Percentiles rank a stretch among this genome's conserved stretches.
Conservation (phyloP, 2,113 vertebrate species). For the Lagopus leucura region DNA sequence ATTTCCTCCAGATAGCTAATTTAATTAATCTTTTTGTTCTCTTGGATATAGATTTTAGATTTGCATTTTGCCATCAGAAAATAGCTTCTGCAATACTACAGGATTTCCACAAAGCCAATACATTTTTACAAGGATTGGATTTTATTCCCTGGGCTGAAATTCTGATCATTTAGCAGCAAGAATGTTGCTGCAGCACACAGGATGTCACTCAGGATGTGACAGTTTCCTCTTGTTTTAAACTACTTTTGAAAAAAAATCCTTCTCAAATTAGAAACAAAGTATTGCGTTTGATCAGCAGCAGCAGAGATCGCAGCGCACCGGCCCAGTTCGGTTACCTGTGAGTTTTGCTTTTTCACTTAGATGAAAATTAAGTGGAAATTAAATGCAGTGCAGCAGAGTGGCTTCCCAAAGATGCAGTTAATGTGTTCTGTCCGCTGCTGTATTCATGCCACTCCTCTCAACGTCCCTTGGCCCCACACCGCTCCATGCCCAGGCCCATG, state of each 20-base stretch:
- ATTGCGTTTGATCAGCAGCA: conserved; percentile 22
- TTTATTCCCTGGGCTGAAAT: conserved; percentile 78
- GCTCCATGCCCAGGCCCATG: not conserved
- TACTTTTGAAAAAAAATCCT: not conserved
- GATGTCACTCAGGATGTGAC: conserved; percentile 82
- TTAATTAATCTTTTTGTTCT: conserved; percentile 79
- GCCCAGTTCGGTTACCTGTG: not conserved
- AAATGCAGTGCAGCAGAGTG: not conserved
- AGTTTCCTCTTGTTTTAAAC: conserved; percentile 75
- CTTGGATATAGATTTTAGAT: conserved; percentile 75
- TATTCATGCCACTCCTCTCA: not conserved
- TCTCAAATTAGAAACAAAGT: conserved; percentile 56
- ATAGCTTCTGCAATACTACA: conserved; percentile 68
- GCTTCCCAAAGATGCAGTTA: not conserved
- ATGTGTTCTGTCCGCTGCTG: not conserved
- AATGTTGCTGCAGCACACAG: conserved; percentile 72
- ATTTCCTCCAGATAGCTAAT: conserved; percentile 77
- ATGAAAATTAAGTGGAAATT: not conserved
- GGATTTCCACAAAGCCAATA: conserved; percentile 74
- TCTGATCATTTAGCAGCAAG: conserved; percentile 75
- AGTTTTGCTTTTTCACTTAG: conserved; percentile 2
- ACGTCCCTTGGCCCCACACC: no score
- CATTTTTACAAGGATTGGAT: conserved; percentile 78
- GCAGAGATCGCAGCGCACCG: not conserved
- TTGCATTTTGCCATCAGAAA: conserved; percentile 78